These are phyloP conservation scores for Ornithorhynchus anatinus DNA, from an alignment of 2,113 vertebrate species.

Conservation along the genomic window DNA sequence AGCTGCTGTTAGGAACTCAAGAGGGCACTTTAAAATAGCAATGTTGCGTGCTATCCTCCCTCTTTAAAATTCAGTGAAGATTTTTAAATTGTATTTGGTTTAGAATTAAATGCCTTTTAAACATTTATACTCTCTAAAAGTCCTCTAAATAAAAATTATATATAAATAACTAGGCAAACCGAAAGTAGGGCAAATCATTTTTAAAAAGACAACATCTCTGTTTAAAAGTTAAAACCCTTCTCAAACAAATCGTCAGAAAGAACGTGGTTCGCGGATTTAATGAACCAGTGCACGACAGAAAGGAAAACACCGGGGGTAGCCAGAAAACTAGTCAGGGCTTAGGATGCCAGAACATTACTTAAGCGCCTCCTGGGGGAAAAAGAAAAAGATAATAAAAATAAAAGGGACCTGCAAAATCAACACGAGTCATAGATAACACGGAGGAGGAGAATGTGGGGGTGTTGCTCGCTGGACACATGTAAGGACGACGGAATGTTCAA, in stretches of 20 bases:
- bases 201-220: constrained; percentile 1
- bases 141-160: background rate
- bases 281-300: constrained; percentile 8
- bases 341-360: background rate
- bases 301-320: background rate
- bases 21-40: background rate
- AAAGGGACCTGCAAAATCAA: background rate
- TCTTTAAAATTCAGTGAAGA: background rate
- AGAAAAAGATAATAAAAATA: background rate
- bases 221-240: background rate
- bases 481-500: background rate
- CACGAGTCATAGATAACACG: background rate
- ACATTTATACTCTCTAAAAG: constrained; percentile 2
- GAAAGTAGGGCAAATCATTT: background rate
- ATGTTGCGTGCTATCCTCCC: background rate
- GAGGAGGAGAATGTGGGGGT: background rate
- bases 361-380: background rate
- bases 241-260: constrained; percentile 4
- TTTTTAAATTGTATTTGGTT: background rate
- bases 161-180: too few species aligned
- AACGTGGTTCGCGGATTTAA: constrained; percentile 4
- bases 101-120: background rate
- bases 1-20: background rate
- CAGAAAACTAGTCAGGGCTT: constrained; percentile 15
- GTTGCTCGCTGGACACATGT: background rate